These are phyloP conservation scores for Ptychoptera contaminata DNA, from an alignment of 2,888 invertebrate genomes.

Conservation along the genomic window DNA sequence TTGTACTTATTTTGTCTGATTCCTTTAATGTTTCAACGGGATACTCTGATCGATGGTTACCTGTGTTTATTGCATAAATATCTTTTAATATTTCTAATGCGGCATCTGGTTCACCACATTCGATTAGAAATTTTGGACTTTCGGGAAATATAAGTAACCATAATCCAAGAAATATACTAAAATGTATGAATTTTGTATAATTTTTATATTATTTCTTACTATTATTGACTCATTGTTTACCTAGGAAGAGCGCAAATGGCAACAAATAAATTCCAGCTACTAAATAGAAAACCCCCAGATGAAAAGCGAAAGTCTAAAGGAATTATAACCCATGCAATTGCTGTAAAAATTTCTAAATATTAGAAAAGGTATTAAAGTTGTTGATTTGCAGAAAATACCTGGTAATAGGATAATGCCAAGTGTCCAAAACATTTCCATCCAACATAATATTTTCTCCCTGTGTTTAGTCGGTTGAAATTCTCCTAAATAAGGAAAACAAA, in stretches of 20 bases:
- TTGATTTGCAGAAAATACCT: slow-evolving; percentile 28
- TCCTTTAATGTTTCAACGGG: slow-evolving; percentile 56
- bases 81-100: slow-evolving; percentile 50
- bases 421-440: slow-evolving; percentile 80
- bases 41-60: slow-evolving; percentile 50
- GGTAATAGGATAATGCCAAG: slow-evolving; percentile 59
- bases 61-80: slow-evolving; percentile 57
- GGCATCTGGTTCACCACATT: slow-evolving; percentile 61
- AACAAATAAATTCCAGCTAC: slow-evolving; percentile 70
- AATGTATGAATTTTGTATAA: slow-evolving; percentile 7
- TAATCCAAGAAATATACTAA: slow-evolving; percentile 24
- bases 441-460: slow-evolving; percentile 64
- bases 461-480: slow-evolving; percentile 68
- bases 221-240: too few species aligned
- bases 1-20: slow-evolving; percentile 45
- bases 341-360: slow-evolving; percentile 28
- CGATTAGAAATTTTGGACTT: slow-evolving; percentile 68
- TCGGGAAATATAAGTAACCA: slow-evolving; percentile 66
- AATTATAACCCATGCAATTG: slow-evolving; percentile 64
- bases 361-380: neutral
- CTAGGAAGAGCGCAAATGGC: slow-evolving; percentile 58
- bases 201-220: too few species aligned
- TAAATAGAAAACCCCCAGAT: slow-evolving; percentile 44
- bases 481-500: slow-evolving; percentile 66
- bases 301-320: slow-evolving; percentile 48